Base-by-base conservation (phyloP, 2,113 vertebrate genomes). In the Mirounga angustirostris region DNA sequence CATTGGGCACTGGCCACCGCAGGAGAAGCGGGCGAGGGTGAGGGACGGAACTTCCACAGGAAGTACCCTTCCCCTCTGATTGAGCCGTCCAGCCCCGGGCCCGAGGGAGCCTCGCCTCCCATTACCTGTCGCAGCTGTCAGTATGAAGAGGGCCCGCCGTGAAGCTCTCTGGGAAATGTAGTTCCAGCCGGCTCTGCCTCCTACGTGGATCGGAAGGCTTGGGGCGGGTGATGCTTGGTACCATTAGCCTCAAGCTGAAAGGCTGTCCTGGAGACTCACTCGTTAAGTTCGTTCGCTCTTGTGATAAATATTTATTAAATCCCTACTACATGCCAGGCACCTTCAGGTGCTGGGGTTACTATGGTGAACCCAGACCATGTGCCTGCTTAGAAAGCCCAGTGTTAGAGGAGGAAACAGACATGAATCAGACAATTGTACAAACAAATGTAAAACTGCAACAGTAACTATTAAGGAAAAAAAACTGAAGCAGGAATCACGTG, bases 1-100 rank as follows among this genome's bases (percentile, higher is more conserved):
- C 40, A 30, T 15, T 0, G 3, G 59, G 22, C 24, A 12, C 4
- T 8, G 19, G 30, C 5, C 28, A 76, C 12, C 1, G 0, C 26
- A 0, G 9, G 5, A 22, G 11, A 6, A 11, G 36, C 12, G 0
- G 3, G 26, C 21, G 3, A 28, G 13, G 4, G 0, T 7, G 61
- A 33, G 13, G 58, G 30, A 19, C 1, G 4, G 15, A 14, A 21
- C 67, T n/a, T 21, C 9, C 8, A 2, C 56, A 2, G 93, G 84
- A 89, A 59, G 40, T 67, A 21, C 26, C 2, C 18, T 12, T 54
- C 61, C 54, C 10, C 24, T 59, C 19, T 52, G 91, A 85, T 33
- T 89, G 59, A 33, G 59, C 59, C 2, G 11, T 11, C 7, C 0
- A 5, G 28, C 3, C 4, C 15, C 28, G 5, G 33, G 1, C 1